These are phyloP conservation scores for Drosophila takahashii DNA, from an alignment of 1,140 invertebrate species.

Conservation along the genomic window DNA sequence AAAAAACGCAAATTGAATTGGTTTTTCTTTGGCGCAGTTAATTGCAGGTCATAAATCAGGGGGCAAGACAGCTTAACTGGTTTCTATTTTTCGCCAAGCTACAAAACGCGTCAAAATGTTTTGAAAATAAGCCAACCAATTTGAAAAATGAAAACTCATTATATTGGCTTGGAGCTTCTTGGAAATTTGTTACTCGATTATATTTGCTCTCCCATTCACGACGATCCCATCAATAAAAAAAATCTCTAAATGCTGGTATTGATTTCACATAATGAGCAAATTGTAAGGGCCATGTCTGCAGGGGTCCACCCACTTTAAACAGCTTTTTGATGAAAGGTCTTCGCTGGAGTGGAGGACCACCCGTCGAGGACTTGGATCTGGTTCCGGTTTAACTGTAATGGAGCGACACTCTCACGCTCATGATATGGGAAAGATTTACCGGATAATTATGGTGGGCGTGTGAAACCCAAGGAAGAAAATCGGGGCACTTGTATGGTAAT, in stretches of 20 bases:
- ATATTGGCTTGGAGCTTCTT: background rate
- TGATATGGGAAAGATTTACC: slow-evolving; percentile 20
- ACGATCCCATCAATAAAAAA: slow-evolving; percentile 22
- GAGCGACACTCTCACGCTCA: slow-evolving; percentile 25
- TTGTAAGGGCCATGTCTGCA: slow-evolving; percentile 36
- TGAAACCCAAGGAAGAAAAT: slow-evolving; percentile 15
- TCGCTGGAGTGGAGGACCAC: slow-evolving; percentile 18
- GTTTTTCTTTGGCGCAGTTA: slow-evolving; percentile 50
- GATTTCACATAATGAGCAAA: slow-evolving; percentile 67
- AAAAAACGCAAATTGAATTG: slow-evolving; percentile 35
- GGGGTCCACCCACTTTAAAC: slow-evolving; percentile 54
- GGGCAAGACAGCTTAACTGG: slow-evolving; percentile 32
- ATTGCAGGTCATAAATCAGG: slow-evolving; percentile 66
- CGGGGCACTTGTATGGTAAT: background rate
- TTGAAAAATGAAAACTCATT: slow-evolving; percentile 21
- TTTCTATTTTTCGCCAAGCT: slow-evolving; percentile 22
- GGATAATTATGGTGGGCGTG: slow-evolving; percentile 28
- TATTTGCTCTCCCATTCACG: slow-evolving; percentile 19
- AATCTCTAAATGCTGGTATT: slow-evolving; percentile 68
- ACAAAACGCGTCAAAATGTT: slow-evolving; percentile 40
- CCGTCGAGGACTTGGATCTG: slow-evolving; percentile 26
- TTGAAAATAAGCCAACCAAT: slow-evolving; percentile 11
- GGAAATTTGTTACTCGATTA: slow-evolving; percentile 16
- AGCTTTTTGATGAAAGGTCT: slow-evolving; percentile 54
- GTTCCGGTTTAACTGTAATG: slow-evolving; percentile 32